Base-by-base conservation (phyloP, 2,797 vertebrate species). In the Helicolenus hilgendorfi region DNA sequence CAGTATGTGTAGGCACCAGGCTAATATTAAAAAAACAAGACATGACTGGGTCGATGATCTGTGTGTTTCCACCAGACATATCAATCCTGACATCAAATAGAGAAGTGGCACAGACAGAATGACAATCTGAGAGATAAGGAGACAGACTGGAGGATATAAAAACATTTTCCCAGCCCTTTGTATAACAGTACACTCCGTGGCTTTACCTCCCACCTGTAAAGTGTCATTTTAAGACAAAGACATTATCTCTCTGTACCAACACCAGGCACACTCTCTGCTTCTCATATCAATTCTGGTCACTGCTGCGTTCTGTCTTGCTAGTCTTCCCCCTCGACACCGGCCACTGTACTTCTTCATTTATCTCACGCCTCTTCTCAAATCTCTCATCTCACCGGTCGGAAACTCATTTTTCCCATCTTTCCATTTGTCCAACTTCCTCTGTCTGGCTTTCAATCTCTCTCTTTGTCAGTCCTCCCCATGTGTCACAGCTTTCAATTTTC, bases 261-360 rank as follows among this genome's bases (percentile, higher is more conserved):
- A 76, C 1, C 69, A 70, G 64, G 69, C 69, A 15, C n/a, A 20
- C 38, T 33, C 59, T 41, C n/a, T 56, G 31, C 56, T 14, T 18
- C 69, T 83, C 77, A 64, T 58, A 85, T 79, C 79, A 68, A 79
- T 85, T 86, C 85, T 20, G 70, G 35, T 90, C 87, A 87, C 79
- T 33, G 70, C 73, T 56, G 67, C 24, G 1, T 69, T 69, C 60
- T 3, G 65, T 77, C 45, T 81, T 22, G 45, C 71, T 38, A 0
- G 64, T 59, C 60, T 64, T 26, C 79, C 79, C 80, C 82, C 83
- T 77, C 14, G 36, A 89, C 89, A 56, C 64, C 5, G 11, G 72
- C 67, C 71, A 33, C 79, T 76, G 81, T 75, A 87, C 72, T 86
- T 90, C 79, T 84, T 89, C 84, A 92, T 94, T 89, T 86, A 84